Percentiles rank a stretch among this genome's conserved stretches.
phyloP scores from a whole-genome alignment of 2,797 vertebrate species.

The Anguilla marmorata region DNA sequence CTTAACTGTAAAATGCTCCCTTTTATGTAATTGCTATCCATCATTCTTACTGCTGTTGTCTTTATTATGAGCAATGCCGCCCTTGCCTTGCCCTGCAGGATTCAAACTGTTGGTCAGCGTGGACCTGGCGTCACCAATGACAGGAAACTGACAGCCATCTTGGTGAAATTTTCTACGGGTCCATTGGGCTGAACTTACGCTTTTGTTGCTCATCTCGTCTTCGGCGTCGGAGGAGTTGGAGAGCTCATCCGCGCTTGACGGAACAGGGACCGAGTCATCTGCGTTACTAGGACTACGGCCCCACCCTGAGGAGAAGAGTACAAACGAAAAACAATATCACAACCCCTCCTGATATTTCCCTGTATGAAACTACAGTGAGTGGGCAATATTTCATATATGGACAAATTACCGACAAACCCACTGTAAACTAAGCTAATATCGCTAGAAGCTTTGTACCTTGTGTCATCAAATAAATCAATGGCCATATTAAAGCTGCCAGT shows the following conservation, averaged over 20 bases:
- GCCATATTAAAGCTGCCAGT: too few relatives aligned
- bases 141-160: neutral
- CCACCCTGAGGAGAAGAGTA: slow-evolving; percentile 71
- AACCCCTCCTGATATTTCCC: neutral
- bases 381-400: too few relatives aligned
- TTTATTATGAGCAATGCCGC: neutral
- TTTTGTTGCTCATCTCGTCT: slow-evolving; percentile 79
- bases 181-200: slow-evolving; percentile 61
- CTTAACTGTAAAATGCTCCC: neutral
- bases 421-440: too few relatives aligned
- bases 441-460: too few relatives aligned
- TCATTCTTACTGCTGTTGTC: neutral
- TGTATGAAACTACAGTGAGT: neutral
- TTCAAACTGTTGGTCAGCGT: neutral
- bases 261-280: slow-evolving; percentile 85
- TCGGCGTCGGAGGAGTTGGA: slow-evolving; percentile 88
- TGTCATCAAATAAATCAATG: too few relatives aligned
- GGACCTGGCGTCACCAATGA: neutral
- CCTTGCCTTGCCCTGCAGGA: neutral
- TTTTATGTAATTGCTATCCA: neutral
- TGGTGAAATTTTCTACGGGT: neutral
- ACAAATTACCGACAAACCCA: too few relatives aligned
- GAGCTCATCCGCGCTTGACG: slow-evolving; percentile 85
- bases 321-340: neutral
- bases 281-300: slow-evolving; percentile 79